Conservation (phyloP, 2,888 invertebrate genomes). For the Lumbricus terrestris region DNA sequence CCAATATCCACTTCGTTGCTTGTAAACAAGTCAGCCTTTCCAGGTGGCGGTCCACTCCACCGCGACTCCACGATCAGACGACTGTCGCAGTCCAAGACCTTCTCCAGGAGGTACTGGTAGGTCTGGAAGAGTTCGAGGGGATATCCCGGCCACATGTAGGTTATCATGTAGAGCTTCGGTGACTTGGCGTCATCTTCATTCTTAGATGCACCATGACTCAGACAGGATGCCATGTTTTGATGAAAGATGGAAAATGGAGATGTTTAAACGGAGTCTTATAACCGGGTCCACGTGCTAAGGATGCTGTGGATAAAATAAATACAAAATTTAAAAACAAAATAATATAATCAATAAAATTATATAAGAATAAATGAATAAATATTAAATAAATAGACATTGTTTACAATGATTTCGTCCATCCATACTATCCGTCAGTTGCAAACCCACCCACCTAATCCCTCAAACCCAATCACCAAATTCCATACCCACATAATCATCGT, state of each 20-base stretch:
- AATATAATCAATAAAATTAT: too few relatives aligned
- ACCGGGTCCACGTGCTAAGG: neutral
- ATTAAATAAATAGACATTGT: too few relatives aligned
- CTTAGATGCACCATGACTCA: neutral
- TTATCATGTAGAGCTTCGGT: conserved; percentile 62
- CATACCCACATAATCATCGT: too few relatives aligned
- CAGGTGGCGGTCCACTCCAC: conserved; percentile 61
- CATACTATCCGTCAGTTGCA: too few relatives aligned
- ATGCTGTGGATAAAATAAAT: too few relatives aligned
- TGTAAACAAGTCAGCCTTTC: conserved; percentile 65
- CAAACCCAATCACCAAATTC: too few relatives aligned
- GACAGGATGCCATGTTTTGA: neutral
- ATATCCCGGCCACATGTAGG: conserved; percentile 68
- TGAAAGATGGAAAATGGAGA: neutral
- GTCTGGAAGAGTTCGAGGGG: conserved; percentile 67
- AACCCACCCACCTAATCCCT: too few relatives aligned
- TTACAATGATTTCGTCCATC: too few relatives aligned
- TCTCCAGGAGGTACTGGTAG: conserved; percentile 65
- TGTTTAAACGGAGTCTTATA: too few relatives aligned
- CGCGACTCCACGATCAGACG: conserved; percentile 67
- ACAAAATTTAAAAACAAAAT: too few relatives aligned
- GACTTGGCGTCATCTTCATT: neutral
- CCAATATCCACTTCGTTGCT: conserved; percentile 66
- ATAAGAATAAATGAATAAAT: too few relatives aligned
- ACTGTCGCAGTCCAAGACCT: conserved; percentile 62